Evolutionary conservation across 2,888 invertebrate species (phyloP).

Genomic region (Selenia dentaria): DNA sequence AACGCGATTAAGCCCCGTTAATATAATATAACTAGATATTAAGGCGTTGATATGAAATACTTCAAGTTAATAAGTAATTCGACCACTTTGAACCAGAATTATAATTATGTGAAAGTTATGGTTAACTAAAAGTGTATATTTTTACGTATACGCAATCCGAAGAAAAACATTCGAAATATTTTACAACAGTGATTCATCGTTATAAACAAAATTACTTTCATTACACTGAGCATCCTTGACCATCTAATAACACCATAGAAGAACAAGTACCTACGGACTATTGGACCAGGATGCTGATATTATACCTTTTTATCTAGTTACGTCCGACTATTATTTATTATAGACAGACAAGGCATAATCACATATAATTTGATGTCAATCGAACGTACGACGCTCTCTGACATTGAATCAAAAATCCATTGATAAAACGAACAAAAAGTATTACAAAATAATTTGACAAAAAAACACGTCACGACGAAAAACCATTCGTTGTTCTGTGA

Average conservation of each 20-base stretch:
- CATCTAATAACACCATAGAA: constrained; percentile 12
- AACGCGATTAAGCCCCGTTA: too few species aligned
- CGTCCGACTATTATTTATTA: constrained; percentile 43
- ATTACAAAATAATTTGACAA: constrained; percentile 64
- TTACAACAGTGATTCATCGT: too few species aligned
- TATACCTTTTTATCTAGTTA: constrained; percentile 44
- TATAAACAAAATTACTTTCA: constrained; percentile 21
- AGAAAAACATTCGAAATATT: too few species aligned
- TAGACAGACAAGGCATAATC: constrained; percentile 49
- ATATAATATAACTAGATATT: too few species aligned
- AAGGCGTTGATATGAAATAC: too few species aligned
- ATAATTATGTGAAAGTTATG: too few species aligned
- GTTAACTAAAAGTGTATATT: too few species aligned
- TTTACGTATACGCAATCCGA: too few species aligned
- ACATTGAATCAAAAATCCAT: constrained; percentile 70
- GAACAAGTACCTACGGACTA: constrained; percentile 30
- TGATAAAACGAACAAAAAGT: constrained; percentile 49
- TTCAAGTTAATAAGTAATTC: too few species aligned
- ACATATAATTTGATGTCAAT: constrained; percentile 75
- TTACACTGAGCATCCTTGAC: constrained; percentile 14
- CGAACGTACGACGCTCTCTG: constrained; percentile 71
- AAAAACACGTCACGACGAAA: constrained; percentile 67
- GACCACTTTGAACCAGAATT: too few species aligned
- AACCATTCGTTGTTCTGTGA: constrained; percentile 69
- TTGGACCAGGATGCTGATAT: constrained; percentile 48